Evolutionary conservation across 2,113 vertebrate genomes (phyloP).

Genomic region (Megaceryle torquata): DNA sequence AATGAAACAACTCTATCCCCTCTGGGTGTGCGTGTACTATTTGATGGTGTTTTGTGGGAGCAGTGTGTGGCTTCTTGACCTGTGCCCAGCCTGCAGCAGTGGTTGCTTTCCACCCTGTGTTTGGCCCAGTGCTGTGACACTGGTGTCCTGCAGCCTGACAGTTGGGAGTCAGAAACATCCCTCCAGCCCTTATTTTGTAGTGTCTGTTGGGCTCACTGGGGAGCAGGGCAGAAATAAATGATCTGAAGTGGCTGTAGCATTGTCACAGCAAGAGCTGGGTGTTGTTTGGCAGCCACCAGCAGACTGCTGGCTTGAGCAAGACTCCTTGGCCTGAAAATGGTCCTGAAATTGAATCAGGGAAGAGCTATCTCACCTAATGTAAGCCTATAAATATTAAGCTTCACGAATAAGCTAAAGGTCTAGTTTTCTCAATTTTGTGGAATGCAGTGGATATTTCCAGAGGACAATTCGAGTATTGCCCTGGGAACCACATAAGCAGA

Average conservation of each 20-base stretch:
- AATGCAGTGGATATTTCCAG: background rate
- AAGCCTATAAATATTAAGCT: background rate
- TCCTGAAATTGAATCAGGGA: background rate
- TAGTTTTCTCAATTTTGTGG: background rate
- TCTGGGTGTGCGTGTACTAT: background rate
- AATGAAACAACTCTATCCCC: background rate
- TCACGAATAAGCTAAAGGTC: background rate
- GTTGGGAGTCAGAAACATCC: background rate
- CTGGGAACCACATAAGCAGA: rapidly evolving
- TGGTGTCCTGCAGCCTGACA: background rate
- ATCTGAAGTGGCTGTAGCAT: background rate
- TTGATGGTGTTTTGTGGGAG: background rate
- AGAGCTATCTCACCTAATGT: background rate
- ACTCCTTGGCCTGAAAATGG: background rate
- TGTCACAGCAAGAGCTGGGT: background rate
- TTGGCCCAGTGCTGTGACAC: background rate
- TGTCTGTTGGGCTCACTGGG: rapidly evolving
- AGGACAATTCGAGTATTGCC: background rate
- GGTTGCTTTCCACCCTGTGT: background rate
- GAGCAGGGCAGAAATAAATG: background rate
- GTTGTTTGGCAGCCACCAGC: background rate
- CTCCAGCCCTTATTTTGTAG: rapidly evolving
- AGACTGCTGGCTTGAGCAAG: background rate
- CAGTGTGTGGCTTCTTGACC: background rate
- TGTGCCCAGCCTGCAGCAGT: background rate